Evolutionary conservation across 2,797 vertebrate genomes (phyloP).

Genomic region (Poeciliopsis paucimaculata): DNA sequence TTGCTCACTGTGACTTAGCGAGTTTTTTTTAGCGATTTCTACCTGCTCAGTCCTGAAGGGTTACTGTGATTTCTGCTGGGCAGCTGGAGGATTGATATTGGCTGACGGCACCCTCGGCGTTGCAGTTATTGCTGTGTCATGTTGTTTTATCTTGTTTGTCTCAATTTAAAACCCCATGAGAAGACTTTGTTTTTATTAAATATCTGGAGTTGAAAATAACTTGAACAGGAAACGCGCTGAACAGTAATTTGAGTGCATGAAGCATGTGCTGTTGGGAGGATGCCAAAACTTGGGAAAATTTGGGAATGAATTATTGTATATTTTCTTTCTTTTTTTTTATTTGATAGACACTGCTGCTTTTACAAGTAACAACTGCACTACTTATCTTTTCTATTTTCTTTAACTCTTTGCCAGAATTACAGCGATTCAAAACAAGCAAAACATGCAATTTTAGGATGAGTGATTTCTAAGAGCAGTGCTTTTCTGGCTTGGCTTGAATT

Average conservation of each 20-base stretch:
- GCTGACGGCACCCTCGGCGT: conserved; percentile 68
- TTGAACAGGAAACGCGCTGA: conserved; percentile 30
- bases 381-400: neutral
- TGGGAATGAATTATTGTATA: neutral
- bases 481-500: conserved; percentile 13
- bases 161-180: conserved; percentile 66
- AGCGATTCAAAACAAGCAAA: neutral
- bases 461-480: neutral
- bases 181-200: conserved; percentile 54
- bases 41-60: conserved; percentile 40
- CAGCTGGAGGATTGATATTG: conserved; percentile 65
- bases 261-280: conserved; percentile 14
- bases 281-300: conserved; percentile 4
- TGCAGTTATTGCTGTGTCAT: conserved; percentile 74
- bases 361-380: neutral
- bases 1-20: conserved; percentile 16
- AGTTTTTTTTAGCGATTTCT: conserved; percentile 19
- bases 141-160: conserved; percentile 69
- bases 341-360: neutral
- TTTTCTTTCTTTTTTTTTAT: neutral
- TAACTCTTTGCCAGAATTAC: conserved; percentile 1
- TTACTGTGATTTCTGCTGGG: conserved; percentile 54
- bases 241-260: conserved; percentile 42
- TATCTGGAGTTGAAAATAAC: conserved; percentile 64
- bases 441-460: neutral